Conservation (phyloP, 1,140 invertebrate genomes). For the Drosophila kepulauana region DNA sequence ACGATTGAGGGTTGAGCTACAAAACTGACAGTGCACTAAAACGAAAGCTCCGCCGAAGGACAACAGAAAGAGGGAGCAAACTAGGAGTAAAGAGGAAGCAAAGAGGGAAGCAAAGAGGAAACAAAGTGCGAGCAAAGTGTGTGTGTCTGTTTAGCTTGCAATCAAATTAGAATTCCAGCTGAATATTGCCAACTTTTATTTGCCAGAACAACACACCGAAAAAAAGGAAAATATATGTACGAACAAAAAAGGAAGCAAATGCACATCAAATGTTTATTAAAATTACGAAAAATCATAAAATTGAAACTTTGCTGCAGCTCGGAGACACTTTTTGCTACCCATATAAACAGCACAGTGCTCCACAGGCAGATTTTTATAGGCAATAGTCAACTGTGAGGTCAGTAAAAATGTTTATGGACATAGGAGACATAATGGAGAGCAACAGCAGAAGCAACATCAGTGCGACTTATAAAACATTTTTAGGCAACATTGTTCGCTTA, state of each 20-base stretch:
- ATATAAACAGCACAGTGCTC: constrained; percentile 1
- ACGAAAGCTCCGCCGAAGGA: neutral
- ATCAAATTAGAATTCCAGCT: constrained; percentile 48
- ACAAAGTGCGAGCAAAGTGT: too few relatives aligned
- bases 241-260: neutral
- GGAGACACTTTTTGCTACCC: neutral
- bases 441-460: neutral
- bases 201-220: neutral
- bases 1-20: constrained; percentile 32
- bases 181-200: constrained; percentile 42
- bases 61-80: too few relatives aligned
- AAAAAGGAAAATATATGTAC: neutral
- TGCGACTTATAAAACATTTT: constrained; percentile 3
- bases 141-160: constrained; percentile 37
- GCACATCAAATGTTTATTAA: constrained; percentile 38
- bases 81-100: neutral
- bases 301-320: constrained; percentile 19
- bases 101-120: neutral
- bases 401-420: constrained; percentile 13
- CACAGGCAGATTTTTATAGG: constrained; percentile 10
- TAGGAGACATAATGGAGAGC: neutral
- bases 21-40: constrained; percentile 23
- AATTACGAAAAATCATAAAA: constrained; percentile 35
- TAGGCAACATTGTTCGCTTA: neutral
- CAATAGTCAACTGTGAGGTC: constrained; percentile 16